These are phyloP conservation scores for Drosophila pseudotalamancana DNA, from an alignment of 2,888 invertebrate genomes.

Conservation along the genomic window DNA sequence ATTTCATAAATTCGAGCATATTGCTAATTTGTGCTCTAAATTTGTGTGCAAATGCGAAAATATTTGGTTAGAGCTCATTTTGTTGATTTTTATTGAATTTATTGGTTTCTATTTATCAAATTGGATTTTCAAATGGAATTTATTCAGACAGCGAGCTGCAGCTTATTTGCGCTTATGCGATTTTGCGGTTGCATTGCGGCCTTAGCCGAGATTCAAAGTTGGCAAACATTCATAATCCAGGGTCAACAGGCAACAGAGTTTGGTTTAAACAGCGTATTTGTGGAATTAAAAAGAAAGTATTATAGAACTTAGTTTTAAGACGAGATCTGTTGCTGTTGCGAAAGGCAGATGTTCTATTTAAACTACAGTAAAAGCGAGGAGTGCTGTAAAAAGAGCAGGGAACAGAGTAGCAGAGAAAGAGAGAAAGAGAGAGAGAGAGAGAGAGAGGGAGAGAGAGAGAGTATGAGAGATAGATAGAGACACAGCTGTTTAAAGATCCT, in stretches of 20 bases:
- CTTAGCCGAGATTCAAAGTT: constrained; percentile 48
- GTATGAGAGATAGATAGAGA: background rate
- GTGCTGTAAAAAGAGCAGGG: background rate
- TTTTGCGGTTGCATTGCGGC: constrained; percentile 46
- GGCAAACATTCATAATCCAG: constrained; percentile 45
- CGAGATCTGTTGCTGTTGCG: background rate
- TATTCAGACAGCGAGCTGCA: constrained; percentile 28
- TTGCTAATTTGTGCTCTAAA: constrained; percentile 75
- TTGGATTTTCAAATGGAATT: constrained; percentile 65
- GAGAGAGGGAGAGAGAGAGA: background rate
- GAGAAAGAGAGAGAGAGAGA: background rate
- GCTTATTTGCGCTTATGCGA: constrained; percentile 31
- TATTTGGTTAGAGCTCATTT: constrained; percentile 63
- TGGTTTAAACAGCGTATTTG: background rate
- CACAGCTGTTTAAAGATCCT: background rate
- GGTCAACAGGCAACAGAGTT: constrained; percentile 12
- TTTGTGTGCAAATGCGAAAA: constrained; percentile 68
- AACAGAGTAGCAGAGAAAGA: background rate
- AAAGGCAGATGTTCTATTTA: background rate
- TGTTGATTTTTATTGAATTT: constrained; percentile 58
- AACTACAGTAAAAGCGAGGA: background rate
- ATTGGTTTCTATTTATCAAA: constrained; percentile 75
- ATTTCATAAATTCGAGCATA: constrained; percentile 75
- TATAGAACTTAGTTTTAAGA: background rate
- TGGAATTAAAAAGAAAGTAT: background rate